Conservation (phyloP, 2,888 invertebrate genomes). For the Loripinus fragilis region DNA sequence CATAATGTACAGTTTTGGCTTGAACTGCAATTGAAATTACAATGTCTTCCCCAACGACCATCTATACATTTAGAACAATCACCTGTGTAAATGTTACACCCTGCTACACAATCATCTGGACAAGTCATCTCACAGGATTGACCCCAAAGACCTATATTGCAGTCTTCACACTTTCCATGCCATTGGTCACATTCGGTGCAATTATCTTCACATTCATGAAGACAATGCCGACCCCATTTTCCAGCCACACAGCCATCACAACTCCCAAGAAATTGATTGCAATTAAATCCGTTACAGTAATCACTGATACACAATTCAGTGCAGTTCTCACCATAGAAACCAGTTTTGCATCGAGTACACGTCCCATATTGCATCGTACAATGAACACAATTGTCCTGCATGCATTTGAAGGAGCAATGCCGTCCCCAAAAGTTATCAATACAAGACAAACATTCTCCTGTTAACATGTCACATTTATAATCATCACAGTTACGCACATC, state of each 20-base stretch:
- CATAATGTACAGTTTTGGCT: background rate
- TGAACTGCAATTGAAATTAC: background rate
- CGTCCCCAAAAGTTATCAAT: constrained; percentile 43
- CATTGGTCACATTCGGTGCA: constrained; percentile 32
- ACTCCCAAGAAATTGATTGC: constrained; percentile 4
- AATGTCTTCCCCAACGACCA: background rate
- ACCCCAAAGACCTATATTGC: constrained; percentile 4
- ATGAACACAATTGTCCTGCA: constrained; percentile 5
- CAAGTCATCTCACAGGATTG: background rate
- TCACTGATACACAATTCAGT: background rate
- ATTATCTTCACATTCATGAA: constrained; percentile 4
- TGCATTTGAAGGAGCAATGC: constrained; percentile 36
- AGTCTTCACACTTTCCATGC: constrained; percentile 20
- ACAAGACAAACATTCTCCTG: constrained; percentile 38
- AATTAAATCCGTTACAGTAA: background rate
- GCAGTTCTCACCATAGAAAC: background rate
- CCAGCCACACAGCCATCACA: constrained; percentile 21
- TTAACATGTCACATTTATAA: constrained; percentile 24
- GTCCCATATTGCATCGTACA: constrained; percentile 28
- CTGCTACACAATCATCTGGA: background rate
- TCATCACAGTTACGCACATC: constrained; percentile 16
- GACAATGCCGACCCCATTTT: constrained; percentile 31
- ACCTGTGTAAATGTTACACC: background rate
- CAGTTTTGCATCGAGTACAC: constrained; percentile 3
- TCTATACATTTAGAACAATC: background rate